phyloP scores from a whole-genome alignment of 2,888 invertebrate genomes.

The Drosophila kambysellisi region DNA sequence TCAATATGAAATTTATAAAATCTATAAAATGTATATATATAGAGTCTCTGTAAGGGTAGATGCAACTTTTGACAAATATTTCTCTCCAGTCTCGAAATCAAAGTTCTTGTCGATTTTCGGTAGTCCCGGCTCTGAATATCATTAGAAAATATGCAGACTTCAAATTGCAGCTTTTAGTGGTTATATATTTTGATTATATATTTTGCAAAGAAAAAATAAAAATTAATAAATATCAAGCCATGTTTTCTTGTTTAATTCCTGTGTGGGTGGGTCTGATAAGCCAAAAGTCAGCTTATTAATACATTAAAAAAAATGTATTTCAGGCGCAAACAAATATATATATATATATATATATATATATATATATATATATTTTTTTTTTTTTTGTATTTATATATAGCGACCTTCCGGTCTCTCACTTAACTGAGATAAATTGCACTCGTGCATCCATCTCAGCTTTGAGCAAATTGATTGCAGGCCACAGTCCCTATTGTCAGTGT shows the following conservation, averaged over 20 bases:
- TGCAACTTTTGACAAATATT: neutral
- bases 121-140: neutral
- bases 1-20: neutral
- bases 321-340: constrained; percentile 3
- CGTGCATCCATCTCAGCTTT: neutral
- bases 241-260: constrained; percentile 11
- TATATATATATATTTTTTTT: constrained; percentile 6
- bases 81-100: neutral
- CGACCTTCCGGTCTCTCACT: constrained; percentile 40
- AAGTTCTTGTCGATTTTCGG: neutral
- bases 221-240: neutral
- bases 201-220: neutral
- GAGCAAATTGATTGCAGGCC: constrained; percentile 36
- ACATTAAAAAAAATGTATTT: constrained; percentile 14
- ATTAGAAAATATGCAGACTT: neutral
- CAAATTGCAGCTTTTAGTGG: neutral
- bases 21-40: neutral
- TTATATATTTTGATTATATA: neutral
- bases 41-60: neutral
- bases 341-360: constrained; percentile 3
- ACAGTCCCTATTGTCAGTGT: constrained; percentile 28
- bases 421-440: constrained; percentile 32
- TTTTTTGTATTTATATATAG: constrained; percentile 23
- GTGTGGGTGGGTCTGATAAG: constrained; percentile 49
- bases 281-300: constrained; percentile 5